Evolutionary conservation across 2,113 vertebrate species (phyloP), one percentile per base, ranked within the genome.

Genomic region (Stictonetta naevosa): DNA sequence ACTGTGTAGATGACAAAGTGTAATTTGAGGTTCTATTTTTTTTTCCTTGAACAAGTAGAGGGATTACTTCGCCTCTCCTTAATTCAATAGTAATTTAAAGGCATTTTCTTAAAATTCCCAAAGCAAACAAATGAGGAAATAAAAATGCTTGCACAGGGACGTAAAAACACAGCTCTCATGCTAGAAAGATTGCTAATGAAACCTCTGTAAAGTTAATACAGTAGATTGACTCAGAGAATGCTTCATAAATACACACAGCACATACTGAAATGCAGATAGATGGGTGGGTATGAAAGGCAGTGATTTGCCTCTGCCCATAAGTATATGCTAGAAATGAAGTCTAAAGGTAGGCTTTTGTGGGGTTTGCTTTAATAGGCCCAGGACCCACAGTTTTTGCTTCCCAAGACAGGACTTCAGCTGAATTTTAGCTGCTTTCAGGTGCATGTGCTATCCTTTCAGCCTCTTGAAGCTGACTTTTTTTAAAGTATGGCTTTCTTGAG

Each of bases 101-200:
- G 17, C 36, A 78, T 92, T 89, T 93, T 48, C 74, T 78, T 83
- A 64, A 93, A 91, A 59, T 89, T 90, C 66, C 46, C 36, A 38
- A 81, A 87, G 91, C 36, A 88, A 83, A 52, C 6, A 88, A 48
- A 68, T 56, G 22, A 89, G 88, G 75, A 72, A 93, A 82, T 75
- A 66, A 90, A 71, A 58, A 14, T 31, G 19, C 59, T 88, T 86
- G 48, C 25, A 25, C 36, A 87, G 77, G 33, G 18, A 25, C 72
- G 18, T 71, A 36, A 64, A 20, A 29, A 11, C 38, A 29, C 17
- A 40, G 62, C 38, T 29, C 26, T 63, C 62, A 13, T 63, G 29
- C 29, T 23, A 52, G 48, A 53, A 53, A 71, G 36, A 25, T 52
- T n/a, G 34, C 48, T 53, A 52, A 52, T 52, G 36, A 53, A 53